Base-by-base conservation (phyloP, 2,888 invertebrate species). In the Bhutanitis thaidina region DNA sequence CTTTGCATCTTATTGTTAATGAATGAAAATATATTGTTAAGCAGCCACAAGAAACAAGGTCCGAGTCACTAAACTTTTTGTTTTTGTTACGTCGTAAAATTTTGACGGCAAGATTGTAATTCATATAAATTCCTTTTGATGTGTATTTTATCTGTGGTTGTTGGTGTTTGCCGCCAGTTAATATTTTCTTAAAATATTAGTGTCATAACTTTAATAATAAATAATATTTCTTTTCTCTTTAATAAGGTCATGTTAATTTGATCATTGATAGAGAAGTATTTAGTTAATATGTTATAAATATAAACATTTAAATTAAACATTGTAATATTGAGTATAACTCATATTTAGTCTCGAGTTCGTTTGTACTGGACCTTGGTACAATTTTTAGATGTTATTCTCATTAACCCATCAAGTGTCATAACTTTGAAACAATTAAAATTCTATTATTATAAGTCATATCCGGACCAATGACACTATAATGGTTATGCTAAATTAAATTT, bases 1-100 rank as follows among this genome's bases (percentile, higher is more conserved):
- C 20, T 3, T 20, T 20, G 20, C 5, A 20, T 20, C 20, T 2
- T 20, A 3, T 20, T 20, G 20, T 3, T 3, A 20, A 4, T 7
- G 9, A 40, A 4, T 7, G 9, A 40, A 43, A 16, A 56, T 20
- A 56, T 54, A 56, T 56, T 50, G 52, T 58, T 54, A 44, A 50
- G 47, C 52, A 54, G 56, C 43, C 1, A 10, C 16, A 16, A 43
- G 30, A 7, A 16, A 32, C 16, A 15, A 32, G 43, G 32, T 43
- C 44, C 47, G 38, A 41, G 49, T 53, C 53, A 52, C 53, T 48
- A 52, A 54, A 56, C 49, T 39, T 12, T 34, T n/a, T 3, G n/a
- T 30, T 45, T 27, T 7, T 27, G 20, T 20, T 5, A 5, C 20
- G 20, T 5, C 20, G 20, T 27, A 8, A 7, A 27, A 27, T 27